These are phyloP conservation scores for Danio aesculapii DNA, from an alignment of 2,797 vertebrate species.

Conservation along the genomic window DNA sequence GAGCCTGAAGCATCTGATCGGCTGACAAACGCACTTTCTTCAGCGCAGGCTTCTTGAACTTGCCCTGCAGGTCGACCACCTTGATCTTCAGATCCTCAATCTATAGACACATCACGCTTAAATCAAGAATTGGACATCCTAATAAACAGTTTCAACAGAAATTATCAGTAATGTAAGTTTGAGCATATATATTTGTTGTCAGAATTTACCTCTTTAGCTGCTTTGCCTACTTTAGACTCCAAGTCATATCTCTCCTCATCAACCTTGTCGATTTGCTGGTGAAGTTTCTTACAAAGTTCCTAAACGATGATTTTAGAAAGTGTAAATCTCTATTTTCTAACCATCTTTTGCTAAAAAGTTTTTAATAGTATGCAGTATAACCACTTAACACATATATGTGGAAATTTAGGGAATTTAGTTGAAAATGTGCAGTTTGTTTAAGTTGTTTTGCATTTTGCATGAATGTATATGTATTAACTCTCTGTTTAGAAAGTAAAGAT, in stretches of 20 bases:
- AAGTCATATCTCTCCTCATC: constrained; percentile 74
- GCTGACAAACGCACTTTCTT: constrained; percentile 87
- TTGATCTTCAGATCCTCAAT: constrained; percentile 90
- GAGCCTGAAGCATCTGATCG: constrained; percentile 86
- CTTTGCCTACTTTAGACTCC: constrained; percentile 66
- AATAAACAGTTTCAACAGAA: neutral
- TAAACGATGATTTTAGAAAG: constrained; percentile 40
- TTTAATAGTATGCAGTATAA: neutral
- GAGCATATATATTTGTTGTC: neutral
- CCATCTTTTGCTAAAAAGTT: neutral
- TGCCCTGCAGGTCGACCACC: constrained; percentile 87
- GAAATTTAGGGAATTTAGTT: too few species aligned
- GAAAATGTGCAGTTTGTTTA: too few species aligned
- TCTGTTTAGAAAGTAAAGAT: too few species aligned
- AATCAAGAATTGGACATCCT: neutral
- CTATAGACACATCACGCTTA: constrained; percentile 63
- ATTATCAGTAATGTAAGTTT: neutral
- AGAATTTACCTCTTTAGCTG: constrained; percentile 65
- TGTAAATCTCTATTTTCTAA: neutral
- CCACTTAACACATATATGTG: neutral
- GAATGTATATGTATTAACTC: too few species aligned
- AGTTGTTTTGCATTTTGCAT: too few species aligned
- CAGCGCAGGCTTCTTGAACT: constrained; percentile 88
- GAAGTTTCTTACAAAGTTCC: constrained; percentile 68
- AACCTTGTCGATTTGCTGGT: constrained; percentile 62